Evolutionary conservation across 2,888 invertebrate species (phyloP).

Genomic region (Timema podura): DNA sequence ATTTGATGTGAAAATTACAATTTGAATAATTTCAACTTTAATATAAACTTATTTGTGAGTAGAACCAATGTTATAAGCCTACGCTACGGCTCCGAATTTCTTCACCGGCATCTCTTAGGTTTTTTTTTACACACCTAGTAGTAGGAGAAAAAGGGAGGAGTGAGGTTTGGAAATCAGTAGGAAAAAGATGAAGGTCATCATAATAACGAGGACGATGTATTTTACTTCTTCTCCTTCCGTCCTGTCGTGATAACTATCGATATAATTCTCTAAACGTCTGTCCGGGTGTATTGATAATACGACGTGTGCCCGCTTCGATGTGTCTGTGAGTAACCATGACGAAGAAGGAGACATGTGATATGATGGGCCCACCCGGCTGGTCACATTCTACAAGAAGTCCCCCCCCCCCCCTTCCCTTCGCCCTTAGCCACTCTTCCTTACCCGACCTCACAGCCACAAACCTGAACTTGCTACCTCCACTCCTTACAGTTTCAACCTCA

Average conservation of each 20-base stretch:
- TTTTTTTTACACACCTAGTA: no score
- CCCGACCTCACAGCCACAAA: background rate
- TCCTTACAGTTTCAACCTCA: background rate
- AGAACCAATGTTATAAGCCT: no score
- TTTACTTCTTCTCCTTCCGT: background rate
- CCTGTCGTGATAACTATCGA: constrained; percentile 14
- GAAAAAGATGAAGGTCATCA: no score
- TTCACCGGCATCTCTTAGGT: no score
- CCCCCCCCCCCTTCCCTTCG: background rate
- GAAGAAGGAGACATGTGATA: constrained; percentile 7
- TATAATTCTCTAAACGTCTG: background rate
- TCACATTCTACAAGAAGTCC: constrained; percentile 1
- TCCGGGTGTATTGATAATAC: constrained; percentile 7
- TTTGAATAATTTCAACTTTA: no score
- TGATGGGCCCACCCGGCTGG: constrained; percentile 14
- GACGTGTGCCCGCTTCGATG: background rate
- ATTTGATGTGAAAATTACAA: no score
- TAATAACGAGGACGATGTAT: constrained; percentile 1
- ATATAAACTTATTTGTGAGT: no score
- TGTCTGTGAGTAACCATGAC: no score
- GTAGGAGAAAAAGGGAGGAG: no score
- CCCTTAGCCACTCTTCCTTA: background rate
- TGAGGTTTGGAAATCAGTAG: no score
- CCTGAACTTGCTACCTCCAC: background rate
- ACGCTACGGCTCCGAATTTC: no score